phyloP scores from a whole-genome alignment of 2,888 invertebrate species.

The Yponomeuta sedellus region DNA sequence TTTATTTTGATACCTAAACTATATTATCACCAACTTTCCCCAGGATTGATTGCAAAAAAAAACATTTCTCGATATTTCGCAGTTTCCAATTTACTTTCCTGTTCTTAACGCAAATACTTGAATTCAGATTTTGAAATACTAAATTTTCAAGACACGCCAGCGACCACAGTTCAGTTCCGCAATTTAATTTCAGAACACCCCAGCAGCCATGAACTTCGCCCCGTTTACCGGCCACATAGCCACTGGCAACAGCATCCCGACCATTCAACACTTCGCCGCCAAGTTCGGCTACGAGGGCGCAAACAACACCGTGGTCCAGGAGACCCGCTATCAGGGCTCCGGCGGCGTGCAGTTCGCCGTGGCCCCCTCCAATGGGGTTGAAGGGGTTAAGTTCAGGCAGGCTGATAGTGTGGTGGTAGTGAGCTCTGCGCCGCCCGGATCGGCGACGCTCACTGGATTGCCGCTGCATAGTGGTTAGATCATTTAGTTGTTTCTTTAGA shows the following conservation, averaged over 20 bases:
- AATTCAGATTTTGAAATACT: no score
- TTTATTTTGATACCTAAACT: no score
- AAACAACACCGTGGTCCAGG: constrained; percentile 49
- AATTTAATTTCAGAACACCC: background rate
- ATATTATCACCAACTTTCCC: no score
- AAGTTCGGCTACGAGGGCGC: constrained; percentile 77
- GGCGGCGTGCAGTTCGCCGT: constrained; percentile 57
- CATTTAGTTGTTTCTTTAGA: constrained; percentile 8
- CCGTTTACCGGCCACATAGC: constrained; percentile 89
- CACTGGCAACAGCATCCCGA: constrained; percentile 83
- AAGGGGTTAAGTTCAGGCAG: constrained; percentile 79
- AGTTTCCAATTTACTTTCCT: no score
- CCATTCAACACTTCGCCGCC: constrained; percentile 89
- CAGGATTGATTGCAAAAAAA: no score
- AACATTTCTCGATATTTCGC: no score
- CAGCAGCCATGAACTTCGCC: constrained; percentile 85
- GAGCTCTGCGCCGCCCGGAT: constrained; percentile 71
- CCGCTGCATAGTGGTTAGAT: constrained; percentile 60
- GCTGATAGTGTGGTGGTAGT: constrained; percentile 71
- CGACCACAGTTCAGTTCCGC: background rate
- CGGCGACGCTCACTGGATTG: constrained; percentile 52
- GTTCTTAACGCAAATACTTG: no score
- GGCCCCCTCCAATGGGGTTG: constrained; percentile 47
- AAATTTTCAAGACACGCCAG: background rate
- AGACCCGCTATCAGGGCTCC: constrained; percentile 54